These are phyloP conservation scores for Kradibia gibbosae DNA, from an alignment of 1,140 invertebrate genomes.

Conservation along the genomic window DNA sequence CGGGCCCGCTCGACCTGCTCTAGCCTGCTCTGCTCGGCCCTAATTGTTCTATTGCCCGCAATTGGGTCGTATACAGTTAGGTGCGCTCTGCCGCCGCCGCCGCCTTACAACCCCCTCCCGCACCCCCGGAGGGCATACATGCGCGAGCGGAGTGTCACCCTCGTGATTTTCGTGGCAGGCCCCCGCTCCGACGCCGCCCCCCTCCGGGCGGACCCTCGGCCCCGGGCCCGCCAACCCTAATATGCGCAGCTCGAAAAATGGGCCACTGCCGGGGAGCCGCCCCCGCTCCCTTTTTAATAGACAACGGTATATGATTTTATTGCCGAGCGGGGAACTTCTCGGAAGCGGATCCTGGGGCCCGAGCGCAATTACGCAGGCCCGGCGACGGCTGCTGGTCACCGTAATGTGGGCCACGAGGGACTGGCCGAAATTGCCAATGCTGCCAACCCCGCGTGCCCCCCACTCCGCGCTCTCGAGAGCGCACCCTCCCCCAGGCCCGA, in stretches of 20 bases:
- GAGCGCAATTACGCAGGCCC: background rate
- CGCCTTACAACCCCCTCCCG: background rate
- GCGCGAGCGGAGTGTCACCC: background rate
- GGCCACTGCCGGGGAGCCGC: conserved; percentile 13
- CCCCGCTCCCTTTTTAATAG: conserved; percentile 46
- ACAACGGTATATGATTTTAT: conserved; percentile 14
- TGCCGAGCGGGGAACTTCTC: conserved; percentile 2
- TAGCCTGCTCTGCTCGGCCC: conserved; percentile 25
- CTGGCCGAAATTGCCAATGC: background rate
- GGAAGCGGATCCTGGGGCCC: background rate
- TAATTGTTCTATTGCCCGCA: conserved; percentile 53
- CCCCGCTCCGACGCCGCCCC: background rate
- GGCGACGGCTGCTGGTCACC: background rate
- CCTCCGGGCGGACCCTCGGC: background rate
- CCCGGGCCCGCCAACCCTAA: background rate
- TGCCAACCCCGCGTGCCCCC: too few relatives aligned
- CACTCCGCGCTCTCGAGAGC: too few relatives aligned
- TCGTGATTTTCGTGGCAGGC: conserved; percentile 28
- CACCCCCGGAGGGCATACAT: background rate
- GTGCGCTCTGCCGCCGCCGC: background rate
- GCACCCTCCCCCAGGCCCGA: too few relatives aligned
- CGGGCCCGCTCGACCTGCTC: background rate
- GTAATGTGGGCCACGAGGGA: background rate
- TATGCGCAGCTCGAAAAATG: too few relatives aligned
- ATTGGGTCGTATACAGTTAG: conserved; percentile 52